Conservation (phyloP, 1,140 invertebrate species). For the Zaprionus davidi region DNA sequence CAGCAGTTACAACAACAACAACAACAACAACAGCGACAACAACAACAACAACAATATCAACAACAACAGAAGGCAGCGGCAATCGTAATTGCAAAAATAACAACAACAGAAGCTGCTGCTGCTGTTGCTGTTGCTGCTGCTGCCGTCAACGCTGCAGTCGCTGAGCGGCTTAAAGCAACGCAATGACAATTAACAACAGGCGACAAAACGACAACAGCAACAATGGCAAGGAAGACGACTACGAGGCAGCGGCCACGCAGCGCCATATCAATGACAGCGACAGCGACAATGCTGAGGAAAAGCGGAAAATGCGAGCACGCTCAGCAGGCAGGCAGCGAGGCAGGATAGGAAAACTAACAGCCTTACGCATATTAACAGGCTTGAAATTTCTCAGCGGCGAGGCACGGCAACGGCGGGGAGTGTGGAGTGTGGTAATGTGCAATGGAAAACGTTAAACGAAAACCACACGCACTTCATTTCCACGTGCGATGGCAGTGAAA, state of each 20-base stretch:
- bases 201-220: slow-evolving; percentile 57
- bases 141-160: slow-evolving; percentile 38
- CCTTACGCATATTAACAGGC: slow-evolving; percentile 77
- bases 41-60: slow-evolving; percentile 34
- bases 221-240: slow-evolving; percentile 22
- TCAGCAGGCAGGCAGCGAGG: slow-evolving; percentile 20
- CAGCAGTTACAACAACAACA: slow-evolving; percentile 46
- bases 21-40: slow-evolving; percentile 7
- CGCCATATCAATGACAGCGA: slow-evolving; percentile 67
- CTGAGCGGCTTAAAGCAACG: slow-evolving; percentile 74
- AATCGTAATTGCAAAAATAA: slow-evolving; percentile 33
- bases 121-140: slow-evolving; percentile 2
- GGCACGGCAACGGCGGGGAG: not conserved
- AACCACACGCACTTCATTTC: slow-evolving; percentile 56
- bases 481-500: slow-evolving; percentile 42
- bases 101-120: slow-evolving; percentile 19
- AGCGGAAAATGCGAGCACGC: slow-evolving; percentile 26
- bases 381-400: slow-evolving; percentile 51
- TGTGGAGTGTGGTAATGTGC: not conserved
- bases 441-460: slow-evolving; percentile 47
- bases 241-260: slow-evolving; percentile 12
- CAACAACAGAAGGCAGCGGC: slow-evolving; percentile 15
- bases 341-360: slow-evolving; percentile 25
- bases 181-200: slow-evolving; percentile 80
- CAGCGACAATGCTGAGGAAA: slow-evolving; percentile 37